Base-by-base conservation (phyloP, 2,888 invertebrate species). In the Aricia artaxerxes region DNA sequence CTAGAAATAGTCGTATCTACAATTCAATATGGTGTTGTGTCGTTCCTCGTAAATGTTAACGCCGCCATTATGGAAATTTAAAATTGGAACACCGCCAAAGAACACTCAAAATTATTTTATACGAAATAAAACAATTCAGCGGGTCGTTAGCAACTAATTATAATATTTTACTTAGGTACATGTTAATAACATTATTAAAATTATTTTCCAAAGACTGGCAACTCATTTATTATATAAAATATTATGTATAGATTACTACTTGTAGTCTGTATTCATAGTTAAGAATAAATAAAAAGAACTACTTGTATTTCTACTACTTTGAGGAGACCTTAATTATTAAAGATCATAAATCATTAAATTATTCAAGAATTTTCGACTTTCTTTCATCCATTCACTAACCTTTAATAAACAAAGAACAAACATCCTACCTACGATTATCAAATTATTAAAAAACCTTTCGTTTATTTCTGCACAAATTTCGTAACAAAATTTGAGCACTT, bases 11-110 rank as follows among this genome's bases (percentile, higher is more conserved):
- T 31, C 16, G 35, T 69, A 69, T 69, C 35, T 69, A 13, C 35
- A 35, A 35, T 31, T 69, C 69, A 69, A 69, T 69, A 69, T 69
- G 69, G 35, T 69, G 69, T 69, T 69, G 69, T 69, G 69, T 38
- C 69, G 69, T 16, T 13, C 35, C 69, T 69, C 69, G 69, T 69
- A 69, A 69, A 69, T 69, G 69, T 69, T 69, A 73, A 73, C 44
- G n/a, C 44, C 40, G 24, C 44, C 73, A 73, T 73, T 73, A 73
- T 44, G 73, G 73, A 73, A 44, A 73, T 73, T 73, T n/a, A 44
- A 44, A 73, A 73, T 73, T 73, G 73, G 44, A 73, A 73, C 73
- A 44, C 40, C 44, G 73, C 73, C 73, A 73, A 73, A 44, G 44
- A 73, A 44, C 44, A 73, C 73, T 73, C 31, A 73, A 73, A 73